phyloP scores from a whole-genome alignment of 2,113 vertebrate genomes.

The Trematomus loennbergii region DNA sequence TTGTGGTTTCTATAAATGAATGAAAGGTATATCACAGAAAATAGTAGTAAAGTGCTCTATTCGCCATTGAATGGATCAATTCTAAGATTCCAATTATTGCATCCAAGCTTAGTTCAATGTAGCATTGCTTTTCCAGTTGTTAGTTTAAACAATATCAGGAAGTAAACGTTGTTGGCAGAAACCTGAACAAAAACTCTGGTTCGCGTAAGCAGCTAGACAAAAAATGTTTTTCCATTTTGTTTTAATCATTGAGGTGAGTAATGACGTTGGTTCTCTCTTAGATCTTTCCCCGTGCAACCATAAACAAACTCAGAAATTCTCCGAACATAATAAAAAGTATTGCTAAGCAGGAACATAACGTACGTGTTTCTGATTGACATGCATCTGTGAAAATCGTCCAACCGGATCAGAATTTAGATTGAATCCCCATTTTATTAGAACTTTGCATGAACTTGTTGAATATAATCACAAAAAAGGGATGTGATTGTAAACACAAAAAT shows the following conservation, averaged over 20 bases:
- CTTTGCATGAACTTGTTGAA: not conserved
- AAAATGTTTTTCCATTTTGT: not conserved
- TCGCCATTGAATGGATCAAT: not conserved
- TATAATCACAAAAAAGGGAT: not conserved
- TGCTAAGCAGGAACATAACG: not conserved
- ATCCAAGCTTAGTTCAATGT: not conserved
- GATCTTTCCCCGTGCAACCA: not conserved
- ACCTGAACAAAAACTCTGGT: not conserved
- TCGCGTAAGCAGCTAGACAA: not conserved
- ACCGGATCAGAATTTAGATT: too few relatives aligned
- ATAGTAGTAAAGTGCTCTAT: not conserved
- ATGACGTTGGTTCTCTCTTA: not conserved
- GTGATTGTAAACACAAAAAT: slow-evolving; percentile 3
- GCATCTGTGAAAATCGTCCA: not conserved
- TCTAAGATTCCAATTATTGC: not conserved
- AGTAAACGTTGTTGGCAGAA: not conserved
- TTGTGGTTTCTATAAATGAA: not conserved
- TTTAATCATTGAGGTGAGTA: slow-evolving; percentile 16
- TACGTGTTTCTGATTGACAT: not conserved
- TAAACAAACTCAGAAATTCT: slow-evolving; percentile 3
- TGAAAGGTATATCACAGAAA: not conserved
- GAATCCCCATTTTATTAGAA: not conserved
- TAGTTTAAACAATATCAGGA: not conserved
- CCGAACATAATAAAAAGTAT: not conserved
- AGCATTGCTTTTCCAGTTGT: not conserved